These are phyloP conservation scores for Saccostrea echinata DNA, from an alignment of 1,140 invertebrate species.

Conservation along the genomic window DNA sequence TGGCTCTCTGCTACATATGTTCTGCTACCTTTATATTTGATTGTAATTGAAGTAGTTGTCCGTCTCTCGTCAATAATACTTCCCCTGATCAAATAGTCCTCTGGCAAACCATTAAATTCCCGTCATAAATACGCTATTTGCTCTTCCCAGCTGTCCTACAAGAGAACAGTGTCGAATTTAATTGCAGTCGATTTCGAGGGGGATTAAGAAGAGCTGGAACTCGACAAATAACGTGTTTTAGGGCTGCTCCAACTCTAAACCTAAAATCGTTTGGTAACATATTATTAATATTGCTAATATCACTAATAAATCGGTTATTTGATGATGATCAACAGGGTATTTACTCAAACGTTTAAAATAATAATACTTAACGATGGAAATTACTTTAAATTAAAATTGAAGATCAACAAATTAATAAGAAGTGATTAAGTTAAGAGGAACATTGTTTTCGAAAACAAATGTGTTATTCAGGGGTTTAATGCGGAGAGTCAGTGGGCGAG, in stretches of 20 bases:
- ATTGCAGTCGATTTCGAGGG: neutral
- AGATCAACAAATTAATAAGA: conserved; percentile 21
- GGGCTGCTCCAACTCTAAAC: too few species aligned
- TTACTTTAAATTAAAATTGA: neutral
- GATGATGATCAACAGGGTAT: too few species aligned
- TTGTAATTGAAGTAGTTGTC: neutral
- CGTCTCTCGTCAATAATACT: neutral
- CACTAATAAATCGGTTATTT: too few species aligned
- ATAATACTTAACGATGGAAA: neutral
- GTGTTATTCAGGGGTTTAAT: neutral
- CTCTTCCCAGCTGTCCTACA: neutral
- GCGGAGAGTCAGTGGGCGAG: neutral
- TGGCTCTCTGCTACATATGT: neutral
- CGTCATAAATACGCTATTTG: conserved; percentile 1
- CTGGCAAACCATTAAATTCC: neutral
- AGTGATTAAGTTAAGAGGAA: conserved; percentile 33
- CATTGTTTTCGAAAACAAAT: neutral
- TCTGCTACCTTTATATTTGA: neutral
- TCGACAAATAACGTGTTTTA: neutral
- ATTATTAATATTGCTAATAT: too few species aligned
- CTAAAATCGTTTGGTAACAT: neutral
- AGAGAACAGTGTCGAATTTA: neutral
- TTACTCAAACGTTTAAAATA: too few species aligned
- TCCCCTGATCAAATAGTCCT: neutral
- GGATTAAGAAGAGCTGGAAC: neutral